A percentile compares a stretch with the other conserved stretches of the same genome.
phyloP scores from a whole-genome alignment of 2,888 invertebrate genomes.

The Agonopterix alstromeriana region DNA sequence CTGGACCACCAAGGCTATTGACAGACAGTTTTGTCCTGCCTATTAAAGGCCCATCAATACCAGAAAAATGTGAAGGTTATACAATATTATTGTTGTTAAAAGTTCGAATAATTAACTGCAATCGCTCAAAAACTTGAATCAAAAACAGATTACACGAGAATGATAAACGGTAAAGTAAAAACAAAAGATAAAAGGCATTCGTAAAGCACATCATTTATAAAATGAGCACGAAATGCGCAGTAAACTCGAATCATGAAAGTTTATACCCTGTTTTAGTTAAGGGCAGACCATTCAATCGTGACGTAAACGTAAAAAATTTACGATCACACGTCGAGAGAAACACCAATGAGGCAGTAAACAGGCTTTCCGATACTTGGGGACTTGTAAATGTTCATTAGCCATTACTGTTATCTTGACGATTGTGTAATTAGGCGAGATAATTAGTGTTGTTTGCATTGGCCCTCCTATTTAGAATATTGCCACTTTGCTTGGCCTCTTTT shows the following conservation, averaged over 20 bases:
- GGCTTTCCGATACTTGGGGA: constrained; percentile 56
- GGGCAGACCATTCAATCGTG: constrained; percentile 69
- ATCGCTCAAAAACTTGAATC: too few relatives aligned
- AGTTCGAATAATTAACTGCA: too few relatives aligned
- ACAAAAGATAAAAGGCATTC: constrained; percentile 15
- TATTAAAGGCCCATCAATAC: too few relatives aligned
- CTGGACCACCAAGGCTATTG: too few relatives aligned
- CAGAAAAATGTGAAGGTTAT: too few relatives aligned
- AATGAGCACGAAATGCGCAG: constrained; percentile 67
- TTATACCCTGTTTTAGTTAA: constrained; percentile 73
- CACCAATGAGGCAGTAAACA: constrained; percentile 72
- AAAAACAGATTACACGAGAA: too few relatives aligned
- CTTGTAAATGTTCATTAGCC: constrained; percentile 69
- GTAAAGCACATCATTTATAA: constrained; percentile 64
- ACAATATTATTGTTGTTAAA: too few relatives aligned
- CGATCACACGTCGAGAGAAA: constrained; percentile 72
- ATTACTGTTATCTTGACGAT: constrained; percentile 42
- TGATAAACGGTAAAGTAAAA: constrained; percentile 3
- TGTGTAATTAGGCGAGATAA: constrained; percentile 10
- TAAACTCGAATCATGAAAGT: constrained; percentile 71
- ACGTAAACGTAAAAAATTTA: constrained; percentile 73
- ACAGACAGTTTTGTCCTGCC: too few relatives aligned
- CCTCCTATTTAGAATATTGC: too few relatives aligned
- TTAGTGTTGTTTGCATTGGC: not conserved
- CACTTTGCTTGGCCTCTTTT: too few relatives aligned